Percentiles rank a stretch among this genome's conserved stretches.
phyloP scores from a whole-genome alignment of 2,888 invertebrate species.

The Lasioglossum oenotherae region DNA sequence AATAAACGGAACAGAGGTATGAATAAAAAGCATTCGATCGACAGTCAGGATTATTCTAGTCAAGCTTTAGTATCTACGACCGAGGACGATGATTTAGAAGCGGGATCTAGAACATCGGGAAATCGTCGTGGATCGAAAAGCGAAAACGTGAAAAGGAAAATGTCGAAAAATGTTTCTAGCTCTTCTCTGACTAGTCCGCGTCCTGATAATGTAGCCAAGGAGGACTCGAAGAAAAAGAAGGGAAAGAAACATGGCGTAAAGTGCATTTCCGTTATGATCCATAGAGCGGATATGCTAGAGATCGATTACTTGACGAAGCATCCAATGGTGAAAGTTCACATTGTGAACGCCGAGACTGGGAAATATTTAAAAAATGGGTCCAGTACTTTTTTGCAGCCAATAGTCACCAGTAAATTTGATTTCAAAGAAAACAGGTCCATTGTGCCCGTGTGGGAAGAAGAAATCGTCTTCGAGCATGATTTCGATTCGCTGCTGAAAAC shows the following conservation, averaged over 20 bases:
- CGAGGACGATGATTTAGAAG: constrained; percentile 37
- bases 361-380: constrained; percentile 84
- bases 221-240: constrained; percentile 49
- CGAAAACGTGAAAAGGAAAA: constrained; percentile 11
- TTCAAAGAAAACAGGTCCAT: constrained; percentile 85
- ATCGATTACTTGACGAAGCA: constrained; percentile 87
- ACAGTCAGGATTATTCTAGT: neutral
- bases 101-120: constrained; percentile 1
- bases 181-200: constrained; percentile 25
- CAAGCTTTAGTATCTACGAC: constrained; percentile 11
- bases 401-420: constrained; percentile 87
- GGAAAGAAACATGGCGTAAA: constrained; percentile 67
- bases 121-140: neutral
- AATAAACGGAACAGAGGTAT: neutral
- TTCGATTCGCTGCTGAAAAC: constrained; percentile 79
- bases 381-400: constrained; percentile 85
- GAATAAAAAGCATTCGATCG: neutral
- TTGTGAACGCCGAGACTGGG: constrained; percentile 86
- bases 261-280: constrained; percentile 86
- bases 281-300: constrained; percentile 87
- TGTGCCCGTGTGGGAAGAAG: constrained; percentile 88
- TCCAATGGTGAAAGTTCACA: constrained; percentile 88
- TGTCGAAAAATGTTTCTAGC: constrained; percentile 4
- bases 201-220: constrained; percentile 6
- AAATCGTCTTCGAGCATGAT: constrained; percentile 87